phyloP scores from a whole-genome alignment of 2,888 invertebrate genomes.

The Plagodis pulveraria region DNA sequence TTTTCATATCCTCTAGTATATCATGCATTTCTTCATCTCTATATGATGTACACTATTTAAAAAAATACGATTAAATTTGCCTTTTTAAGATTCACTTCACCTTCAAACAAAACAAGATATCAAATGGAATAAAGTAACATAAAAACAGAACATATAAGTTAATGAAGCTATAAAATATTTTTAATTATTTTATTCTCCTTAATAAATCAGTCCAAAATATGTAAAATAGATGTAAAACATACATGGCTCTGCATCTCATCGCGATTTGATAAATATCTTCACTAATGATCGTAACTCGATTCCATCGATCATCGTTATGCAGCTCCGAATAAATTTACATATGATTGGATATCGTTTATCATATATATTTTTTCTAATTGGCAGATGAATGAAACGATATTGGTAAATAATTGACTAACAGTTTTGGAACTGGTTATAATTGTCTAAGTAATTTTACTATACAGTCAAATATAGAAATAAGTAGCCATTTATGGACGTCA shows the following conservation, averaged over 20 bases:
- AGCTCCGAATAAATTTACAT: not conserved
- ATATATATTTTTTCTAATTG: constrained; percentile 20
- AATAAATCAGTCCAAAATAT: not conserved
- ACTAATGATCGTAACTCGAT: not conserved
- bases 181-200: not conserved
- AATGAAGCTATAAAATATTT: too few relatives aligned
- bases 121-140: too few relatives aligned
- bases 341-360: constrained; percentile 17
- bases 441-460: too few relatives aligned
- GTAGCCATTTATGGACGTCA: too few relatives aligned
- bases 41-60: too few relatives aligned
- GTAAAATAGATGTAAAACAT: not conserved
- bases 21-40: too few relatives aligned
- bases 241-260: not conserved
- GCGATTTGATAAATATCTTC: not conserved
- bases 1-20: too few relatives aligned
- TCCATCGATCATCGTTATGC: not conserved
- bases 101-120: too few relatives aligned
- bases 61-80: too few relatives aligned
- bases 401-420: constrained; percentile 7
- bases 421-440: not conserved
- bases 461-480: too few relatives aligned
- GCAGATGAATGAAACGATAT: constrained; percentile 8
- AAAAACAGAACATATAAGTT: too few relatives aligned
- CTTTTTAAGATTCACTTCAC: too few relatives aligned